phyloP scores from a whole-genome alignment of 2,113 vertebrate species.

The Aphelocoma coerulescens region DNA sequence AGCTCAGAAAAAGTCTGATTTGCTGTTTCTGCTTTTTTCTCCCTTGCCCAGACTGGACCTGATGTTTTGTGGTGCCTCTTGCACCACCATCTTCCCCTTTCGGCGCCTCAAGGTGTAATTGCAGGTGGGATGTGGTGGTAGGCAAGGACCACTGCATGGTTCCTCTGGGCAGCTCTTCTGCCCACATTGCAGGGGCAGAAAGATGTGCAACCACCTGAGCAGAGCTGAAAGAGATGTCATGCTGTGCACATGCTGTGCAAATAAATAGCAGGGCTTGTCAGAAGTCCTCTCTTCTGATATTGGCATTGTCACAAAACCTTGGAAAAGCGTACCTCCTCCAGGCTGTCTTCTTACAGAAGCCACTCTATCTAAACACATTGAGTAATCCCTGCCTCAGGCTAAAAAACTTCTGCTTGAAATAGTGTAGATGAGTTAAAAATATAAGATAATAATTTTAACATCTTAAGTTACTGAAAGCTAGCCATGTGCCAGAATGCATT shows the following conservation, averaged over 20 bases:
- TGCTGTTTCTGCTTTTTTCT: not conserved
- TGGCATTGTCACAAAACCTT: not conserved
- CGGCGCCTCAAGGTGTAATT: not conserved
- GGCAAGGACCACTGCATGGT: not conserved
- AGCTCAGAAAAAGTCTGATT: not conserved
- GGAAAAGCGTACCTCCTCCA: not conserved
- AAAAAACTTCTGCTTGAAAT: not conserved
- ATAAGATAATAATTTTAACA: not conserved
- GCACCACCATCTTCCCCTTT: not conserved
- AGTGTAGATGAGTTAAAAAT: not conserved
- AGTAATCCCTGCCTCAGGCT: not conserved
- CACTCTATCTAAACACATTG: not conserved
- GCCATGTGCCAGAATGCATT: fast-evolving
- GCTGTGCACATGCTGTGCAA: not conserved
- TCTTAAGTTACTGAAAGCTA: not conserved
- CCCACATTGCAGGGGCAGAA: not conserved
- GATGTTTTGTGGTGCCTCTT: not conserved
- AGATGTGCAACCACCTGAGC: not conserved
- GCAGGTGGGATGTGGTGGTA: not conserved
- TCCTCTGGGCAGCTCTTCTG: not conserved
- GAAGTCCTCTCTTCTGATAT: not conserved
- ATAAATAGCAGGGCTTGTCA: not conserved
- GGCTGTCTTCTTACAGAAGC: not conserved
- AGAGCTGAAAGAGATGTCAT: not conserved
- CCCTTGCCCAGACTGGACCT: not conserved